These are phyloP conservation scores for Pocillopora grandis DNA, from an alignment of 92 coral and sea anemone species.

Conservation along the genomic window DNA sequence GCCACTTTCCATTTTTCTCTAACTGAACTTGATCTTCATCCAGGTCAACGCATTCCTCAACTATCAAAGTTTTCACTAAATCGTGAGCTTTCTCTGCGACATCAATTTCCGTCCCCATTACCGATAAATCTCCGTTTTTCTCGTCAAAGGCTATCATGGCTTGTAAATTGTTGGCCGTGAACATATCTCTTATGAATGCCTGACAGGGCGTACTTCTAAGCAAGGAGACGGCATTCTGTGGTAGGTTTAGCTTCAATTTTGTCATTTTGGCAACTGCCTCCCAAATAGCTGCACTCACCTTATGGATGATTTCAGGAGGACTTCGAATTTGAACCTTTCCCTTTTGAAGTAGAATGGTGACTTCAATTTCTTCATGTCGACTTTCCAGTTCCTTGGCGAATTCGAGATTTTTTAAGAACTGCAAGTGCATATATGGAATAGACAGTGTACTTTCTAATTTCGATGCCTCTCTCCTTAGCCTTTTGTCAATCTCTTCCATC, in stretches of 20 bases:
- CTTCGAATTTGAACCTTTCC: conserved; percentile 38
- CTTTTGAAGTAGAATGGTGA: conserved; percentile 18
- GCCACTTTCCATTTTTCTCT: conserved; percentile 59
- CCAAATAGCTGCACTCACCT: conserved; percentile 38
- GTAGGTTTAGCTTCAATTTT: not conserved
- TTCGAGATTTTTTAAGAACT: conserved; percentile 31
- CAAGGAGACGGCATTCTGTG: conserved; percentile 1
- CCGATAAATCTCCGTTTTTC: not conserved
- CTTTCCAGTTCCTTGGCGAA: conserved; percentile 32
- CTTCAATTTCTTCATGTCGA: conserved; percentile 22
- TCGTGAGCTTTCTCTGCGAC: conserved; percentile 43
- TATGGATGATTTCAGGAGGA: conserved; percentile 34
- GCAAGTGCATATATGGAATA: conserved; percentile 13
- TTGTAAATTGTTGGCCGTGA: conserved; percentile 24
- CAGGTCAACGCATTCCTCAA: conserved; percentile 49
- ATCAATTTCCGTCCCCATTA: conserved; percentile 47
- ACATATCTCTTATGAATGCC: not conserved
- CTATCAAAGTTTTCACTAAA: conserved; percentile 27
- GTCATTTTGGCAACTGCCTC: conserved; percentile 36
- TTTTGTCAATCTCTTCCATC: conserved; percentile 40
- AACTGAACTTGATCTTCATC: conserved; percentile 60
- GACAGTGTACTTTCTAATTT: not conserved
- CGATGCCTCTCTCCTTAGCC: conserved; percentile 39
- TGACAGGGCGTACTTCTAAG: not conserved
- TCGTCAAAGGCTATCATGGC: not conserved